Base-by-base conservation (phyloP, 2,888 invertebrate species). In the Zygaena filipendulae region DNA sequence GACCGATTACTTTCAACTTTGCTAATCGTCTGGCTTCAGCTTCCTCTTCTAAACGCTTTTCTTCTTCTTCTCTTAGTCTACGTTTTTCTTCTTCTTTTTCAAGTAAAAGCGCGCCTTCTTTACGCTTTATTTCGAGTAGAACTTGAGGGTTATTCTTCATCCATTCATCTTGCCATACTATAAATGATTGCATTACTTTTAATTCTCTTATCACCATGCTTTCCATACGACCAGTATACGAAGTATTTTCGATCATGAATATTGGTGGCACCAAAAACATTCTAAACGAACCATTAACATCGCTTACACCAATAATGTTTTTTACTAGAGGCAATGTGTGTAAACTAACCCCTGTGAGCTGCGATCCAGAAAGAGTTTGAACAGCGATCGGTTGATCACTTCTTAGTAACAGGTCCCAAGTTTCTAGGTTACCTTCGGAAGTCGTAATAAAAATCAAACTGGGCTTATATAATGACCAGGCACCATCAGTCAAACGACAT, bases 401-500 rank as follows among this genome's bases (percentile, higher is more conserved):
- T 50, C 84, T 82, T 25, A 85, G 67, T 32, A 88, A 61, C 31
- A 94, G 67, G 67, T 92, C 89, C 94, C 94, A 95, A 7, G 87
- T 84, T 62, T 94, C 92, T 8, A 92, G 69, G 32, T 81, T 83
- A 2, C 93, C 93, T 67, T 92, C 91, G 12, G 77, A 80, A 11
- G 88, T 85, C 1, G 85, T 81, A 29, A 93, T 60, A 50, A 87
- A 88, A 32, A 93, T 69, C 25, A 90, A 82, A 25, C 87, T 86
- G 0, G 92, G 87, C 27, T 89, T 82, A 22, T 84, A 82, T n/a
- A 82, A 74, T n/a, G 90, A 91, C 92, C 93, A 94, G 19, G 77
- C 68, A 0, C 87, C 85, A 9, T 84, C 81, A 0, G 88, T 87
- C 36, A 89, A 74, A 29, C 72, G 63, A 31, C 66, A 67, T 2